Evolutionary conservation across 2,888 invertebrate species (phyloP), one percentile per base, ranked within the genome.

Genomic region (Psylliodes chrysocephalus): DNA sequence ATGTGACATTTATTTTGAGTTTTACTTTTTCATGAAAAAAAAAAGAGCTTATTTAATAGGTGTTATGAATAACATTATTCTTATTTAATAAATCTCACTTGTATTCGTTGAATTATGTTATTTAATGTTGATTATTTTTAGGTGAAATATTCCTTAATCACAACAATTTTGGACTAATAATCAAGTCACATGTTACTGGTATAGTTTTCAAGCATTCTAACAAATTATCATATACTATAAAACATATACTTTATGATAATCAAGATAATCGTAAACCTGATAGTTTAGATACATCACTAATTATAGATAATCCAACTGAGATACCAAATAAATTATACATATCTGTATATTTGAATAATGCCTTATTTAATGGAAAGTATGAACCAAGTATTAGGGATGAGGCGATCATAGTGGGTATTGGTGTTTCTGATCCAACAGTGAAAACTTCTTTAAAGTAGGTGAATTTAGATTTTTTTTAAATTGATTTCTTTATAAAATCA

Each of bases 371-470:
- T 57, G 70, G 71, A 61, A 47, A 47, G 10, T 60, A 49, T 7
- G 52, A 62, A 46, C 47, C 30, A 8, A 52, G 19, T 15, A 40
- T 44, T 12, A 52, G 17, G n/a, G 44, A 64, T n/a, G 64, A 71
- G 12, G 66, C 66, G 64, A 85, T 85, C 25, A 84, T 89, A 22
- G 80, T 89, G 52, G 87, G 88, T 28, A 80, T 89, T 1, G 87
- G 86, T 0, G 84, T 75, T 14, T 79, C 82, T 28, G 80, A 84
- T 0, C 14, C 35, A 6, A 84, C 86, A 73, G 81, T 88, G 8
- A 80, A 85, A 55, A 79, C 83, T 2, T 33, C 42, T 53, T 15
- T 64, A 15, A 46, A 40, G 64, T 64, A 30, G 49, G 47, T 42
- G 28, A 18, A 2, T 38, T 38, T 15, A 28, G 33, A n/a, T n/a